Percentiles rank a stretch among this genome's conserved stretches.
Evolutionary conservation across 2,113 vertebrate species (phyloP).

Genomic region (Epinephelus lanceolatus): DNA sequence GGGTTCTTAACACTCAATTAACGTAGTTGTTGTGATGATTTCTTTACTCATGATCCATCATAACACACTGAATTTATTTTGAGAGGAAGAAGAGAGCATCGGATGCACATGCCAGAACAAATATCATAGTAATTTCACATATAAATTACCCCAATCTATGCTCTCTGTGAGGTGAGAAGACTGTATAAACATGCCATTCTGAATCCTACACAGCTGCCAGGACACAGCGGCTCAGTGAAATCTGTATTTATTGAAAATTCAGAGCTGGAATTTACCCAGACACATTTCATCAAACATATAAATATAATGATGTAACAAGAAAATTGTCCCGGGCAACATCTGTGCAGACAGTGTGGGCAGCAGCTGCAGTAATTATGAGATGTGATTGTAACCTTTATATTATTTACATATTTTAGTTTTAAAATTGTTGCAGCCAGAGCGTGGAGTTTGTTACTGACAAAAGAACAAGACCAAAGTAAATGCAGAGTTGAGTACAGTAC

Average conservation of each 20-base stretch:
- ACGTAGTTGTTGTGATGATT: slow-evolving; percentile 49
- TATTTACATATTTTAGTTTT: neutral
- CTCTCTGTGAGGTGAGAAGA: slow-evolving; percentile 48
- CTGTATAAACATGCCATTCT: slow-evolving; percentile 62
- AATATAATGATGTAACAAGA: slow-evolving; percentile 8
- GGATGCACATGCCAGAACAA: slow-evolving; percentile 57
- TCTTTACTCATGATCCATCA: slow-evolving; percentile 48
- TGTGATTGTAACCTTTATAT: neutral
- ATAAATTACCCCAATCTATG: slow-evolving; percentile 67
- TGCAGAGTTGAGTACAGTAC: neutral
- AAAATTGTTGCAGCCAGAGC: neutral
- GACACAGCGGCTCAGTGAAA: slow-evolving; percentile 11
- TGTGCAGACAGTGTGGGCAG: neutral
- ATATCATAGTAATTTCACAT: slow-evolving; percentile 50
- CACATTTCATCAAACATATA: slow-evolving; percentile 17
- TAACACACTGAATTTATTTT: slow-evolving; percentile 38
- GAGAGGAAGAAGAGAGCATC: slow-evolving; percentile 15
- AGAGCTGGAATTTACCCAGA: slow-evolving; percentile 26
- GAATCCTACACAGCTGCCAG: slow-evolving; percentile 47
- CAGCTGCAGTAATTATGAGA: neutral
- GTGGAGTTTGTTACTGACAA: neutral
- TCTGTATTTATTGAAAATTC: slow-evolving; percentile 31
- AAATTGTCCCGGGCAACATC: neutral
- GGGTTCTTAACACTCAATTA: slow-evolving; percentile 48
- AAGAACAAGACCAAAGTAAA: neutral